Conservation (phyloP, 2,888 invertebrate genomes). For the Neelides folsomi region DNA sequence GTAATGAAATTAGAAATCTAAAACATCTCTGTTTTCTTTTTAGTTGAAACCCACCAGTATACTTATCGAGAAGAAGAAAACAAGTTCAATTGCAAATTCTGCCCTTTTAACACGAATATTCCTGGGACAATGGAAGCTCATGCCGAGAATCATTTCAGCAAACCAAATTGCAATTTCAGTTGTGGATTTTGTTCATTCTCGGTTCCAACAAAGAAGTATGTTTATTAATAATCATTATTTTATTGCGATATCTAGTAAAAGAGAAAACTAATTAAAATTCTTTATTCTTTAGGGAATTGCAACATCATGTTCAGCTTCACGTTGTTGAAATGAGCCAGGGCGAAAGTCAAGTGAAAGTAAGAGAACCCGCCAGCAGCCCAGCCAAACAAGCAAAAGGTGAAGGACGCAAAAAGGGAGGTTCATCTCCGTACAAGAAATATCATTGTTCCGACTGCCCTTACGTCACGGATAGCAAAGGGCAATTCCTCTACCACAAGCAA, state of each 20-base stretch:
- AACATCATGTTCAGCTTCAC: constrained; percentile 54
- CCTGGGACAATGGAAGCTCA: constrained; percentile 50
- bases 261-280: constrained; percentile 1
- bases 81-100: constrained; percentile 47
- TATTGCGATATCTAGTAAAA: too few species aligned
- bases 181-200: constrained; percentile 70
- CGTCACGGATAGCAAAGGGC: constrained; percentile 70
- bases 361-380: background rate
- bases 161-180: constrained; percentile 54
- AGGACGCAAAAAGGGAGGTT: constrained; percentile 16
- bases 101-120: constrained; percentile 55
- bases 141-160: constrained; percentile 43
- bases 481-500: constrained; percentile 73
- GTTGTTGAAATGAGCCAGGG: constrained; percentile 36
- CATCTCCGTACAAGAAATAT: constrained; percentile 47
- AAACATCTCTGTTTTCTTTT: background rate
- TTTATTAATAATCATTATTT: constrained; percentile 5
- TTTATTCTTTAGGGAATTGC: constrained; percentile 39
- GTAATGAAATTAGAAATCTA: too few species aligned
- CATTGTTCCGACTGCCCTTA: constrained; percentile 70
- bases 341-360: background rate
- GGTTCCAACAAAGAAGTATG: constrained; percentile 53
- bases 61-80: constrained; percentile 13
- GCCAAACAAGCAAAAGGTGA: constrained; percentile 5
- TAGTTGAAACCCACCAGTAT: constrained; percentile 18